A percentile compares a stretch with the other conserved stretches of the same genome.
These are phyloP conservation scores for Plutella xylostella DNA, from an alignment of 2,888 invertebrate genomes.

Conservation along the genomic window DNA sequence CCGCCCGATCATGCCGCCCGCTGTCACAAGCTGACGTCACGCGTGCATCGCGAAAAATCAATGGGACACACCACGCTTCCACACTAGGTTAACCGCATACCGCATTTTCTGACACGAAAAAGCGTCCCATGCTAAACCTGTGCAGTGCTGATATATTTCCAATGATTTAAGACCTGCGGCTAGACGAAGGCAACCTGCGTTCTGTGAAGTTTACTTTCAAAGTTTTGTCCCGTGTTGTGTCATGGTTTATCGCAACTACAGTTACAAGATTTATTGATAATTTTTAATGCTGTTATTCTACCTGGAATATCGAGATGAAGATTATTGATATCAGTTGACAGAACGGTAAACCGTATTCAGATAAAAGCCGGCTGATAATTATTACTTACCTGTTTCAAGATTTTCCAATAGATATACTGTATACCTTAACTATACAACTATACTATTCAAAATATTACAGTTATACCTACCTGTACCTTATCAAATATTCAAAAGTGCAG, in stretches of 20 bases:
- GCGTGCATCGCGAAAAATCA: conserved; percentile 57
- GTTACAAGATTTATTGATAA: conserved; percentile 4
- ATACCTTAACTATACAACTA: no score
- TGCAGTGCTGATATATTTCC: conserved; percentile 53
- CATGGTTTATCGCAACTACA: conserved; percentile 27
- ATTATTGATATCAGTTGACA: no score
- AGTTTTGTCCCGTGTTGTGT: conserved; percentile 53
- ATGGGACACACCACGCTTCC: conserved; percentile 36
- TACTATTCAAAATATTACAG: no score
- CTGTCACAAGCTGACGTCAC: conserved; percentile 6
- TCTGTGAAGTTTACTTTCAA: conserved; percentile 55
- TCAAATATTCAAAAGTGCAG: no score
- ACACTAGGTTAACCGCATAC: conserved; percentile 62
- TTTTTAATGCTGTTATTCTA: conserved; percentile 15
- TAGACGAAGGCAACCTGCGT: conserved; percentile 24
- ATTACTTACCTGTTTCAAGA: no score
- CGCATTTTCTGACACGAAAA: conserved; percentile 64
- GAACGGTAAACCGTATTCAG: no score
- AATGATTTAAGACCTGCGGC: conserved; percentile 18
- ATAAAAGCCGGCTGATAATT: no score
- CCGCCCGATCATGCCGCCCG: conserved; percentile 5
- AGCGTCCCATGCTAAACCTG: conserved; percentile 48
- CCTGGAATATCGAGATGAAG: conserved; percentile 13
- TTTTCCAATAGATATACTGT: no score
- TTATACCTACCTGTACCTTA: no score